Evolutionary conservation across 2,797 vertebrate species (phyloP).

Genomic region (Miichthys miiuy): DNA sequence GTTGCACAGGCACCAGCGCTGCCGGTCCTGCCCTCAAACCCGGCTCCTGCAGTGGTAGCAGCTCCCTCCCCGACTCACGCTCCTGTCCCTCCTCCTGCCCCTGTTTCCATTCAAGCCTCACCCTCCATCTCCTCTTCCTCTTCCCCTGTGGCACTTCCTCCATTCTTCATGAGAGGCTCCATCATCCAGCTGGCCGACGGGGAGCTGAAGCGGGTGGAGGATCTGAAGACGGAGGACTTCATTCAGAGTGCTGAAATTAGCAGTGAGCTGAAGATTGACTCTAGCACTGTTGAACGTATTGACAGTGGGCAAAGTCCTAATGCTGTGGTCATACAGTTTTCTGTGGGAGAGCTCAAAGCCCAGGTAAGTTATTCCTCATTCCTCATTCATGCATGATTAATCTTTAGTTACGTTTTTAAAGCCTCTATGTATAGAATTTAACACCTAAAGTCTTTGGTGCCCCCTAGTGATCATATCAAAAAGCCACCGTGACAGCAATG

Average conservation of each 20-base stretch:
- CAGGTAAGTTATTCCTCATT: conserved; percentile 86
- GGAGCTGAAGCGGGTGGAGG: conserved; percentile 98
- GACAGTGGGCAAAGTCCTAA: conserved; percentile 93
- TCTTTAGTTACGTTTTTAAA: neutral
- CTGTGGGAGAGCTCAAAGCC: conserved; percentile 96
- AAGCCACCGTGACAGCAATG: neutral
- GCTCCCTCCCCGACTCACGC: conserved; percentile 79
- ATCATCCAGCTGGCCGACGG: conserved; percentile 99
- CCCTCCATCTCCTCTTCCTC: conserved; percentile 72
- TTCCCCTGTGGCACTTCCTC: conserved; percentile 75
- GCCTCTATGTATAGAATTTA: neutral
- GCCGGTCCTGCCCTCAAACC: conserved; percentile 68
- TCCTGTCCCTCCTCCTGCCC: conserved; percentile 86
- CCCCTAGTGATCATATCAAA: conserved; percentile 4
- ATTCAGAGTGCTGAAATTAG: conserved; percentile 99
- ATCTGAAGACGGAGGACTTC: conserved; percentile 99
- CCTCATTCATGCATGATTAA: neutral
- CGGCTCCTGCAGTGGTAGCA: conserved; percentile 55
- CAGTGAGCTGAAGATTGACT: conserved; percentile 98
- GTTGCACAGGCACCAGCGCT: conserved; percentile 69
- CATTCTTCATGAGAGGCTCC: conserved; percentile 89
- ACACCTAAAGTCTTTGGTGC: conserved; percentile 1
- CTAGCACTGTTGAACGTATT: conserved; percentile 97
- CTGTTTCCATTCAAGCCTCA: conserved; percentile 95
- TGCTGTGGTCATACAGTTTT: conserved; percentile 96